Evolutionary conservation across 1,140 invertebrate genomes (phyloP), one percentile per base, ranked within the genome.

Genomic region (Microplitis mediator): DNA sequence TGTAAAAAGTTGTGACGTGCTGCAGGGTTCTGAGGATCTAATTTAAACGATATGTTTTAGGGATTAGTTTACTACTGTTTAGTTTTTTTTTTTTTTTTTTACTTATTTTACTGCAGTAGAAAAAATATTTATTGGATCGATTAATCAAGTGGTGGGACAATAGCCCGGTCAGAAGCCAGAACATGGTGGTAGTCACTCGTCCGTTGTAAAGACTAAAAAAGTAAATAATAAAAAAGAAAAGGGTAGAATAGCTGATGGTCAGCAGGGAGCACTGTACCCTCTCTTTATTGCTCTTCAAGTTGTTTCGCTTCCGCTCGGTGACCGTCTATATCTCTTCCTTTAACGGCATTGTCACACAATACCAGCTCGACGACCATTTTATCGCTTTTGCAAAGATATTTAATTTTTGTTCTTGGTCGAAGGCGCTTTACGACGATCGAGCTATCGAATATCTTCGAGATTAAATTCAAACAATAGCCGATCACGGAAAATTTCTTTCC

Each of bases 351-450:
- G 68, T 9, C 70, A 51, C 70, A 58, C 77, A 76, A 79, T 80
- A 71, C 75, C 76, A 73, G 79, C 78, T 81, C 81, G 78, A 81
- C 81, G 77, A 76, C 45, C 79, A 74, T 81, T 83, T 82, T 82
- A 81, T 81, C 76, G 78, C 75, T 80, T 75, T 78, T 79, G 76
- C 72, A 63, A 79, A 82, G 78, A 82, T 81, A 80, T 82, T 84
- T 84, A 81, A 84, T 81, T 81, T 84, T 80, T 81, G 75, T 80
- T 77, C 76, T 23, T 45, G 78, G 76, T 75, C 79, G 72, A 74
- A 72, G 23, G 14, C 8, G 69, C 76, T 80, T 80, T 79, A 81
- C 76, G 76, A 72, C 74, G 74, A 78, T 79, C 78, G 73, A 45
- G 39, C 39, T 6, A 6, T 56, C 52, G 52, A n/a, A 23, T 56